phyloP scores from a whole-genome alignment of 2,888 invertebrate species.

The Drosophila prostipennis region DNA sequence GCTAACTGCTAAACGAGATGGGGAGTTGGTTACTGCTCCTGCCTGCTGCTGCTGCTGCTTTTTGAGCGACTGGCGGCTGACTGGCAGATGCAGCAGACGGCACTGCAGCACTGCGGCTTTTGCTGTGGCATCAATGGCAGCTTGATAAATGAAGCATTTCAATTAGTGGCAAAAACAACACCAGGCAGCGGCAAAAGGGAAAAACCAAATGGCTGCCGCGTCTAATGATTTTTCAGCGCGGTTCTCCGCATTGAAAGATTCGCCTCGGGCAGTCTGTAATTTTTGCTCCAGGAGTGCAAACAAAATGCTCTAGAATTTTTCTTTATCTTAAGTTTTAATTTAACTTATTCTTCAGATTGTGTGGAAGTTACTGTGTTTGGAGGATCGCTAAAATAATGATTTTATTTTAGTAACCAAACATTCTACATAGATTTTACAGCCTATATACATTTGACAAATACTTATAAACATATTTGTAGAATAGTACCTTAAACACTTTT shows the following conservation, averaged over 20 bases:
- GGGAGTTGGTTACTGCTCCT: conserved; percentile 10
- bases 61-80: conserved; percentile 44
- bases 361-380: too few relatives aligned
- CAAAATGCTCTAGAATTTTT: neutral
- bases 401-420: too few relatives aligned
- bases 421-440: too few relatives aligned
- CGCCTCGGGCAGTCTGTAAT: conserved; percentile 20
- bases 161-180: conserved; percentile 61
- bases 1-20: conserved; percentile 44
- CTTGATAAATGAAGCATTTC: conserved; percentile 71
- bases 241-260: conserved; percentile 20
- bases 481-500: too few relatives aligned
- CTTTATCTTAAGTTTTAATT: too few relatives aligned
- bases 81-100: conserved; percentile 37
- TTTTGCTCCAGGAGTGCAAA: too few relatives aligned
- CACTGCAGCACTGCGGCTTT: conserved; percentile 36
- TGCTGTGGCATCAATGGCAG: conserved; percentile 49
- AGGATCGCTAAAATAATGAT: too few relatives aligned
- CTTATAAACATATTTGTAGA: too few relatives aligned
- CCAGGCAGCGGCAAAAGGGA: conserved; percentile 15
- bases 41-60: neutral
- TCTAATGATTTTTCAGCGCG: conserved; percentile 45
- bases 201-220: conserved; percentile 26
- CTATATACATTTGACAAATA: too few relatives aligned
- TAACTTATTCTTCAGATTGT: too few relatives aligned